phyloP scores from a whole-genome alignment of 2,797 vertebrate genomes.

The Tenualosa ilisha region DNA sequence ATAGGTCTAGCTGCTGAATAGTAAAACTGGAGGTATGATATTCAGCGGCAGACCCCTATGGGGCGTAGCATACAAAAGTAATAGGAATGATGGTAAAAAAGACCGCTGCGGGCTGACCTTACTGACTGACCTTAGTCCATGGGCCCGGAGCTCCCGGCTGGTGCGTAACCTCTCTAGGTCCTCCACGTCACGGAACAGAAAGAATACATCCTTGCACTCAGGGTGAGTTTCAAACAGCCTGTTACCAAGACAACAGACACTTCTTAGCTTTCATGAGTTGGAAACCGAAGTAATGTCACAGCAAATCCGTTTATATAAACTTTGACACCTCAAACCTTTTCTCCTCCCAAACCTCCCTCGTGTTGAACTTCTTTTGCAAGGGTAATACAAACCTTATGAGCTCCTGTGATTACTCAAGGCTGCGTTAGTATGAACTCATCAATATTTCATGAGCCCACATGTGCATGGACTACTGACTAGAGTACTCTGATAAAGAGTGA shows the following conservation, averaged over 20 bases:
- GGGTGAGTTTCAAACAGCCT: constrained; percentile 84
- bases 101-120: background rate
- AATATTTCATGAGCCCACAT: background rate
- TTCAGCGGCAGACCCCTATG: background rate
- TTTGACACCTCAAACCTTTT: background rate
- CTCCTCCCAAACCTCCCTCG: background rate
- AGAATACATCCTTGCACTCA: constrained; percentile 83
- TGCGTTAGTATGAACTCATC: background rate
- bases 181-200: constrained; percentile 80
- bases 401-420: background rate
- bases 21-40: background rate
- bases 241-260: constrained; percentile 63
- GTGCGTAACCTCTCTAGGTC: constrained; percentile 76
- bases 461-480: background rate
- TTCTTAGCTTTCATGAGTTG: constrained; percentile 25
- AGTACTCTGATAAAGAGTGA: background rate
- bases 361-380: background rate
- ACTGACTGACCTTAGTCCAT: constrained; percentile 74
- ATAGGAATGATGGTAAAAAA: background rate
- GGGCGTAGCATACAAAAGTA: background rate
- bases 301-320: background rate
- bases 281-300: background rate
- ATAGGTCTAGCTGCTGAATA: background rate
- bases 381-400: background rate
- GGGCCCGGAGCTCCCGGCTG: constrained; percentile 76